Percentiles rank a stretch among this genome's conserved stretches.
Conservation (phyloP, 1,140 invertebrate species). For the Panagrolaimus sp. region DNA sequence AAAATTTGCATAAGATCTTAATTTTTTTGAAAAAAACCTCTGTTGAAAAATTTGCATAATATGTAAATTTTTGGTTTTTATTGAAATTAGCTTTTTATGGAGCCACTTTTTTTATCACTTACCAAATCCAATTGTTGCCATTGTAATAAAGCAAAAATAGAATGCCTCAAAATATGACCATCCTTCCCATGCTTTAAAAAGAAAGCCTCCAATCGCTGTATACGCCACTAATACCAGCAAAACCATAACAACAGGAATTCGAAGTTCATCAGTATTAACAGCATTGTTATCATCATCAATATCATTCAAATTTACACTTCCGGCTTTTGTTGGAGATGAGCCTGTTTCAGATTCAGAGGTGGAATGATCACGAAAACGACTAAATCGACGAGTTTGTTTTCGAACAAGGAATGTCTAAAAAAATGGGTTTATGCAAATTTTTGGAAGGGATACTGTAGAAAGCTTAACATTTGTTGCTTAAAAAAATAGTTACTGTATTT, state of each 20-base stretch:
- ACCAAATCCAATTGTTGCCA: conserved; percentile 53
- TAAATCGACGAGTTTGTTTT: conserved; percentile 16
- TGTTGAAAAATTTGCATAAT: conserved; percentile 46
- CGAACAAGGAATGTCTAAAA: conserved; percentile 30
- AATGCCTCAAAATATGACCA: conserved; percentile 58
- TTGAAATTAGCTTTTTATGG: neutral
- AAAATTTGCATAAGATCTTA: too few relatives aligned
- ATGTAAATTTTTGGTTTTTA: neutral
- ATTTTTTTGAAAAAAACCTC: too few relatives aligned
- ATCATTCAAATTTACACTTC: conserved; percentile 52
- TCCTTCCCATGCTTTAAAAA: conserved; percentile 55
- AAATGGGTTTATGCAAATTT: neutral
- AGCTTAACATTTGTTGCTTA: too few relatives aligned
- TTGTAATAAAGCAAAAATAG: conserved; percentile 58
- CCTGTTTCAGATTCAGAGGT: conserved; percentile 31
- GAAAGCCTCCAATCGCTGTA: conserved; percentile 51
- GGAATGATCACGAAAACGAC: conserved; percentile 38
- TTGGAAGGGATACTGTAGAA: neutral
- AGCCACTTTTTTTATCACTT: too few relatives aligned
- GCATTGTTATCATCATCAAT: conserved; percentile 49
- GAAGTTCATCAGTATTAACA: conserved; percentile 23
- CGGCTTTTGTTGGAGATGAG: conserved; percentile 42
- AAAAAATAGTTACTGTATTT: too few relatives aligned
- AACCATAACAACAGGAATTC: conserved; percentile 57
- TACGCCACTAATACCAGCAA: conserved; percentile 51